Percentiles rank a stretch among this genome's conserved stretches.
Conservation (phyloP, 2,888 invertebrate genomes). For the Philereme transversata region DNA sequence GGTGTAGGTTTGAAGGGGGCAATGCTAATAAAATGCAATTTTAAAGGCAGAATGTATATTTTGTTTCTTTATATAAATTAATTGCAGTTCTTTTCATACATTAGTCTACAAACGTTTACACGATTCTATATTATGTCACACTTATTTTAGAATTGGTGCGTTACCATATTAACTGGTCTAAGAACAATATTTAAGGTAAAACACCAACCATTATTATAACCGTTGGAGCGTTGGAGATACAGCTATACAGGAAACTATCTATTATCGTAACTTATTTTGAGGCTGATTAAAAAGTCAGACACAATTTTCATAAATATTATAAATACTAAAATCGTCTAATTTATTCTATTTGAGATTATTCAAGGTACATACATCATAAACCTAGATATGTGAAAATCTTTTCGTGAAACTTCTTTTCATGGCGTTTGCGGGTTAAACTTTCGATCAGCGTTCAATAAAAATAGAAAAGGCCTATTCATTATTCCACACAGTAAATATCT, state of each 20-base stretch:
- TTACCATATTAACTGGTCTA: slow-evolving; percentile 64
- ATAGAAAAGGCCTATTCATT: no score
- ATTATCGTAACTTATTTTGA: slow-evolving; percentile 43
- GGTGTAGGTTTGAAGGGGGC: neutral
- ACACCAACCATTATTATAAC: no score
- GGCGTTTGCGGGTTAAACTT: neutral
- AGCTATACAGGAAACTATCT: slow-evolving; percentile 41
- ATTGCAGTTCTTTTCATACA: slow-evolving; percentile 76
- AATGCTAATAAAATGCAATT: slow-evolving; percentile 48
- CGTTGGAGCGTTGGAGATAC: slow-evolving; percentile 31
- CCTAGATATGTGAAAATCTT: slow-evolving; percentile 65
- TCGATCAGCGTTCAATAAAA: no score
- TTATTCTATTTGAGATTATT: slow-evolving; percentile 77
- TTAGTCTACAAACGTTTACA: slow-evolving; percentile 68
- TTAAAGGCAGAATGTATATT: slow-evolving; percentile 78
- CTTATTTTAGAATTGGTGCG: slow-evolving; percentile 67
- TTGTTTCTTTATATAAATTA: slow-evolving; percentile 74
- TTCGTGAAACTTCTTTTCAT: slow-evolving; percentile 49
- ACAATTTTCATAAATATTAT: slow-evolving; percentile 33
- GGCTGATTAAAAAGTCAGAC: slow-evolving; percentile 45
- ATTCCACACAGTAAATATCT: no score
- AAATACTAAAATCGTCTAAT: slow-evolving; percentile 31
- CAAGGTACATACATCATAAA: slow-evolving; percentile 63
- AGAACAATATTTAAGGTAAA: slow-evolving; percentile 61
- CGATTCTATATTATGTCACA: slow-evolving; percentile 76